Base-by-base conservation (phyloP, 2,888 invertebrate genomes). In the Drosophila hamatofila region DNA sequence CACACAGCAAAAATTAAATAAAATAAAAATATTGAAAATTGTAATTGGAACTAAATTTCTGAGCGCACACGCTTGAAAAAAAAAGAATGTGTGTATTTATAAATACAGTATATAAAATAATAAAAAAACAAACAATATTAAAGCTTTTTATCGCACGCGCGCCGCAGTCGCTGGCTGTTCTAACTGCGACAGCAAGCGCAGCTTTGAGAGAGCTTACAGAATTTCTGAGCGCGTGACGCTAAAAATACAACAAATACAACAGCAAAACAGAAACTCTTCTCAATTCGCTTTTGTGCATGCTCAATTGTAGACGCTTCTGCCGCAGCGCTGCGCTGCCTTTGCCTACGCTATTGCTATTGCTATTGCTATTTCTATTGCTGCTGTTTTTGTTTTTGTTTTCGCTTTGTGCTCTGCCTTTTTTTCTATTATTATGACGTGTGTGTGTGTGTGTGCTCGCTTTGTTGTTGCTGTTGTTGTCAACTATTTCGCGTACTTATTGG, bases 401-500 rank as follows among this genome's bases (percentile, higher is more conserved):
- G 25, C 54, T 46, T 67, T 83, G 68, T 55, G 66, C 72, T 69
- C 52, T 79, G 55, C 69, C 67, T 77, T 69, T 72, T 70, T 87
- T 67, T 52, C 16, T 52, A 35, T 35, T 83, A 79, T 77, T 80
- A 79, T 83, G 30, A 30, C 14, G 14, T 82, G 48, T 35, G 14
- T 82, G 48, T 74, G 62, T 76, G 44, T 78, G 72, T 60, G 69
- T 56, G 71, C 21, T 23, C 67, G 56, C 48, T 79, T 58, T 65
- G 64, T 39, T 66, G 66, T 37, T 73, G 51, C 23, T 76, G 60
- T 67, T 75, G 77, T 76, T 88, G 89, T 83, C 87, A 85, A 88
- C 84, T 85, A 86, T 87, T 86, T 74, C 73, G 83, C 81, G 81
- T 83, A 83, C 78, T 84, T 75, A 56, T 72, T 73, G 55, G 60